Evolutionary conservation across 2,888 invertebrate species (phyloP), one percentile per base, ranked within the genome.

Genomic region (Dryobota labecula): DNA sequence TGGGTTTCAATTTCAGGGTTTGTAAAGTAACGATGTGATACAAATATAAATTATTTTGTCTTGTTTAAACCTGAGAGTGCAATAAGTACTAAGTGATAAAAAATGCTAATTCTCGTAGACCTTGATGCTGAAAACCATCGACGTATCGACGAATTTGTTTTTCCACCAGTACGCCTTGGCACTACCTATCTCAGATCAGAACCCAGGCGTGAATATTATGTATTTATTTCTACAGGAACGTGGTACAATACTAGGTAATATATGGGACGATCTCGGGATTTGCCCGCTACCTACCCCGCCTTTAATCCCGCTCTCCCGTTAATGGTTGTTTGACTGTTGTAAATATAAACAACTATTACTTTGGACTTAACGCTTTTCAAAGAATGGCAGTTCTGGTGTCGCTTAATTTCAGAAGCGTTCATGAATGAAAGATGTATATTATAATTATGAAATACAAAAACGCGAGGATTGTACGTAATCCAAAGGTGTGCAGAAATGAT

Each of bases 321-420:
- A 76, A 76, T 74, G 58, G 45, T 36, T 80, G 73, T 69, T 76
- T 80, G 53, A 53, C 63, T 54, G 58, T 24, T 71, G 76, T 66
- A 70, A 75, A 81, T 64, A 75, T 72, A 70, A 77, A 73, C 78
- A 73, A 73, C 70, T 80, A 51, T 67, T 72, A 70, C 43, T 66
- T 62, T 60, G 56, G 33, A 43, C 60, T 61, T 54, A 68, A 27
- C 53, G 20, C 18, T 51, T 45, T 30, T 49, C 51, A 60, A 66
- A 47, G n/a, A n/a, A n/a, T n/a, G n/a, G n/a, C n/a, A n/a, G n/a
- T n/a, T n/a, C n/a, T n/a, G n/a, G n/a, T n/a, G n/a, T n/a, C n/a
- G n/a, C n/a, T n/a, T n/a, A n/a, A n/a, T n/a, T n/a, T n/a, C n/a
- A n/a, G n/a, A n/a, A n/a, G n/a, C n/a, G n/a, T n/a, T n/a, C n/a